Conservation (phyloP, 2,113 vertebrate species). For the Oreotragus oreotragus region DNA sequence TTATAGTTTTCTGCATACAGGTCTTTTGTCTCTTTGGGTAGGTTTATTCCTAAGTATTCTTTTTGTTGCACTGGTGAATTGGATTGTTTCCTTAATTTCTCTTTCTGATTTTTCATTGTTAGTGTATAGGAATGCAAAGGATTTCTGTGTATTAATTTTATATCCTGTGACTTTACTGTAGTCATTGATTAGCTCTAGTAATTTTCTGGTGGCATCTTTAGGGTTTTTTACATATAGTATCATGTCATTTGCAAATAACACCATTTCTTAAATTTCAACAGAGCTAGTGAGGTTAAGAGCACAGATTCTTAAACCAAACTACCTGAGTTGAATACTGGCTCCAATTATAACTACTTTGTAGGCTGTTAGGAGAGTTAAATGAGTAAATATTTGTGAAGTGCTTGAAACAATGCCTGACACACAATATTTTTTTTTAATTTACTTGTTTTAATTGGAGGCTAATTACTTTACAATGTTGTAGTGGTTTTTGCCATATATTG, state of each 20-base stretch:
- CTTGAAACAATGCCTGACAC: neutral
- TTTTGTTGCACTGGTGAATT: neutral
- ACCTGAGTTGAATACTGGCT: neutral
- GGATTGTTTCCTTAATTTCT: neutral
- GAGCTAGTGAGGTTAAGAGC: neutral
- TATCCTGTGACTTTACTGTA: neutral
- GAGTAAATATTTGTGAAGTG: neutral
- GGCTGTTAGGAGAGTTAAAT: neutral
- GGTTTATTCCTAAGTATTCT: neutral
- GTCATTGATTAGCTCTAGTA: neutral
- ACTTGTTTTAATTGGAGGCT: neutral
- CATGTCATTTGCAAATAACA: neutral
- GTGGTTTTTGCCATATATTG: neutral
- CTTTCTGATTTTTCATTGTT: neutral
- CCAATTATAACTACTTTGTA: neutral
- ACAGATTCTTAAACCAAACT: neutral
- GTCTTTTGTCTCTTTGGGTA: neutral
- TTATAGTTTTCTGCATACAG: neutral
- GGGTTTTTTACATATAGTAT: neutral
- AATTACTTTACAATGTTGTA: neutral
- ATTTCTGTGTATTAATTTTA: neutral
- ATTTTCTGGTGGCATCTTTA: neutral
- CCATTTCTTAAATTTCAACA: neutral
- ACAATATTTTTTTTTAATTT: neutral
- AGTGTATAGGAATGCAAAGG: neutral